Conservation (phyloP, 1,140 invertebrate species). For the Lerema accius region DNA sequence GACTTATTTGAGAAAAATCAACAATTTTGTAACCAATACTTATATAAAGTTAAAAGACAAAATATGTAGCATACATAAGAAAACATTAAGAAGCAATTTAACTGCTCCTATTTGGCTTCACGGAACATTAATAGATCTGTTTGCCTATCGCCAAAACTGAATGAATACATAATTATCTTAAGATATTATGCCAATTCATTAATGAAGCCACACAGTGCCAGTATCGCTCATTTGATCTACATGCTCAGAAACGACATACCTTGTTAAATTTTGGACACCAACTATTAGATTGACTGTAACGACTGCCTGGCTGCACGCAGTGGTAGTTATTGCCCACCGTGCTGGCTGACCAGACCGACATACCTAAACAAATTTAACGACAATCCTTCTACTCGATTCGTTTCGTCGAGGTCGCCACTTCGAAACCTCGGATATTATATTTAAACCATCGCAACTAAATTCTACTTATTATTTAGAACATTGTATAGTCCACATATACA, state of each 20-base stretch:
- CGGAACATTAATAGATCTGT: constrained; percentile 6
- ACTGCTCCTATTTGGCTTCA: constrained; percentile 26
- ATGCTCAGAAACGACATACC: constrained; percentile 53
- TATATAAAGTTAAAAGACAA: neutral
- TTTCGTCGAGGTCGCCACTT: constrained; percentile 62
- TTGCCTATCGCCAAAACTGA: constrained; percentile 11
- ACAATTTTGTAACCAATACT: neutral
- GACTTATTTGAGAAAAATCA: neutral
- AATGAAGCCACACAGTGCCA: constrained; percentile 30
- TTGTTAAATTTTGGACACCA: constrained; percentile 76
- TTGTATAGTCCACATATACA: constrained; percentile 33
- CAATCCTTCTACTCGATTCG: constrained; percentile 60
- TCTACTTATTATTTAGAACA: constrained; percentile 15
- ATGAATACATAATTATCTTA: constrained; percentile 13
- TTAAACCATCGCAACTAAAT: constrained; percentile 4
- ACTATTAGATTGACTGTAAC: constrained; percentile 65
- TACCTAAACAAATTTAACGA: constrained; percentile 76
- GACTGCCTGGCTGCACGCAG: constrained; percentile 61
- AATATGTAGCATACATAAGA: neutral
- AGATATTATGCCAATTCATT: constrained; percentile 27
- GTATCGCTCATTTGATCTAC: constrained; percentile 12
- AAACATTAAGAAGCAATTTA: constrained; percentile 13
- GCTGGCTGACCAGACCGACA: constrained; percentile 81
- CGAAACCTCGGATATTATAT: constrained; percentile 23
- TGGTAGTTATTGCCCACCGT: constrained; percentile 75